Conservation (phyloP, 1,140 invertebrate genomes). For the Galleria mellonella region DNA sequence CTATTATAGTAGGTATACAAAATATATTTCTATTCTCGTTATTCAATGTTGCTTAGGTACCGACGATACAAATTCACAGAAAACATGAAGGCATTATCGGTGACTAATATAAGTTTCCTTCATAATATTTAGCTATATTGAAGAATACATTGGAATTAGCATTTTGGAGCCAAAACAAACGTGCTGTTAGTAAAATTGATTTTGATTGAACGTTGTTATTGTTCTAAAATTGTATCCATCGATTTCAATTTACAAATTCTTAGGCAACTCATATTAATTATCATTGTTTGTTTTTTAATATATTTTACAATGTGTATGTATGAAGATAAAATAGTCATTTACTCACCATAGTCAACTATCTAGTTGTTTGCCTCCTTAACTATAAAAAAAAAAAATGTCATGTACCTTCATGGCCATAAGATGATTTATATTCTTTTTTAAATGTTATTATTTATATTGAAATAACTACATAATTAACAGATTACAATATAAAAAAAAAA, state of each 20-base stretch:
- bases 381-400: background rate
- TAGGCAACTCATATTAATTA: too few relatives aligned
- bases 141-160: conserved; percentile 10
- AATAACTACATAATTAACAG: too few relatives aligned
- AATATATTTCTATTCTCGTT: too few relatives aligned
- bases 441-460: too few relatives aligned
- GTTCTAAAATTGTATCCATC: conserved; percentile 20
- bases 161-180: conserved; percentile 20
- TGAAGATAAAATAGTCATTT: background rate
- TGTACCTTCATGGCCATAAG: too few relatives aligned
- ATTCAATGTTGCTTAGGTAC: too few relatives aligned
- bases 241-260: background rate
- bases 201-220: conserved; percentile 11
- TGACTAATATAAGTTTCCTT: conserved; percentile 2
- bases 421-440: too few relatives aligned
- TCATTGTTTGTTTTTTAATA: background rate
- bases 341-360: background rate
- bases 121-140: conserved; percentile 10
- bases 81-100: background rate
- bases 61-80: background rate
- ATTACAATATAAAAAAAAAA: too few relatives aligned
- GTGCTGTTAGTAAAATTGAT: conserved; percentile 13
- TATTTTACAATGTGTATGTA: background rate
- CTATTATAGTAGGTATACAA: too few relatives aligned
- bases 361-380: too few relatives aligned